These are phyloP conservation scores for Phymorhynchus buccinoides DNA, from an alignment of 1,140 invertebrate genomes.

Conservation along the genomic window DNA sequence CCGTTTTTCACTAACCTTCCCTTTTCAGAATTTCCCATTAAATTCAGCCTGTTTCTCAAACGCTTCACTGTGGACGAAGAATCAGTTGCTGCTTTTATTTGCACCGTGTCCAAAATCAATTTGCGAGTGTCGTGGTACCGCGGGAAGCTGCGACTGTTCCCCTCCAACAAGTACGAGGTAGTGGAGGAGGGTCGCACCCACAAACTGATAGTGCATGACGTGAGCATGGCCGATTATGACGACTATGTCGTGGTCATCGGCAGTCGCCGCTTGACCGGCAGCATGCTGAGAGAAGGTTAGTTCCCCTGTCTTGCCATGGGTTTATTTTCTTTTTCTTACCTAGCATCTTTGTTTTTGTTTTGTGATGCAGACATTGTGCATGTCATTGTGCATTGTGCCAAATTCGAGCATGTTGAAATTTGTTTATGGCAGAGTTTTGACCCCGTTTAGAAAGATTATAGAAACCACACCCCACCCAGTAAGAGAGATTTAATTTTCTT, in stretches of 20 bases:
- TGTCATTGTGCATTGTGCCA: not conserved
- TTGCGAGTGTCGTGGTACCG: slow-evolving; percentile 97
- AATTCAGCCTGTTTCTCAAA: slow-evolving; percentile 58
- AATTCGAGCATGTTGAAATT: not conserved
- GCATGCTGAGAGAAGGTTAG: slow-evolving; percentile 54
- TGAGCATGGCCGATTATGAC: slow-evolving; percentile 60
- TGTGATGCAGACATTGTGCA: not conserved
- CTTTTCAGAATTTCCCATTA: slow-evolving; percentile 64
- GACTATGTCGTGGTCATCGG: slow-evolving; percentile 62
- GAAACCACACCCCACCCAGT: no score
- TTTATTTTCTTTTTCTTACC: not conserved
- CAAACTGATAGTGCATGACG: slow-evolving; percentile 59
- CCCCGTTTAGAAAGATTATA: no score
- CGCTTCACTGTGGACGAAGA: slow-evolving; percentile 49
- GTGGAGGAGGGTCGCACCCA: slow-evolving; percentile 55
- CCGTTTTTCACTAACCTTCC: slow-evolving; percentile 26
- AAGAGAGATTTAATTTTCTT: no score
- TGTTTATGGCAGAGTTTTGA: not conserved
- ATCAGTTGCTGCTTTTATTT: slow-evolving; percentile 84
- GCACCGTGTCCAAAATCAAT: slow-evolving; percentile 94
- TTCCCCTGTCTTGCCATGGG: slow-evolving; percentile 26
- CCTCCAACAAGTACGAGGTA: slow-evolving; percentile 61
- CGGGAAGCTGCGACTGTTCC: slow-evolving; percentile 79
- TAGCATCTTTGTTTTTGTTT: slow-evolving; percentile 25
- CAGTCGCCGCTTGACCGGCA: slow-evolving; percentile 52